A percentile compares a stretch with the other conserved stretches of the same genome.
These are phyloP conservation scores for Eupithecia subfuscata DNA, from an alignment of 2,888 invertebrate genomes.

Conservation along the genomic window DNA sequence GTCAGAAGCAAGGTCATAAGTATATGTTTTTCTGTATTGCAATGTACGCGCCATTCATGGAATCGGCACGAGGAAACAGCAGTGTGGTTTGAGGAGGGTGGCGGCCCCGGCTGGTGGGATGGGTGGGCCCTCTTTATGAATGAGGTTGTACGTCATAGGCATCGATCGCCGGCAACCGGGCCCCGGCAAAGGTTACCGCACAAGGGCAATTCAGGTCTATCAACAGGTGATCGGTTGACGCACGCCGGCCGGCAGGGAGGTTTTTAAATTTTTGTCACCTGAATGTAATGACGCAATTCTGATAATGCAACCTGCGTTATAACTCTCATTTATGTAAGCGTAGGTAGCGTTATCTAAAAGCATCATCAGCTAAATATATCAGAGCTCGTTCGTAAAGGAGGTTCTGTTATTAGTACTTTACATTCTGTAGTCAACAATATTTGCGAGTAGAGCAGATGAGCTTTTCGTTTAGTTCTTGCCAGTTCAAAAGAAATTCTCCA, in stretches of 20 bases:
- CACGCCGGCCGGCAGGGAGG: slow-evolving; percentile 50
- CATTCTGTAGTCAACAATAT: background rate
- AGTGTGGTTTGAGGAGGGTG: slow-evolving; percentile 56
- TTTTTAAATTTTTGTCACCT: slow-evolving; percentile 65
- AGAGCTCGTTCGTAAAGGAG: slow-evolving; percentile 6
- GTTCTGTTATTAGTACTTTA: background rate
- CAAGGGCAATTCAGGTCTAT: slow-evolving; percentile 71
- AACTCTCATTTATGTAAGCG: slow-evolving; percentile 35
- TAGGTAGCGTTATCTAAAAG: slow-evolving; percentile 38
- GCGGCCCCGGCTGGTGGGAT: slow-evolving; percentile 41
- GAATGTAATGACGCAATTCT: slow-evolving; percentile 61
- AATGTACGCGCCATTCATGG: slow-evolving; percentile 74
- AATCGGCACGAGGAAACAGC: slow-evolving; percentile 49
- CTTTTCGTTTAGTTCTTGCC: background rate
- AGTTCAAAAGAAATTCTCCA: background rate
- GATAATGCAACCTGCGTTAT: slow-evolving; percentile 37
- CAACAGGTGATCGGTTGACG: slow-evolving; percentile 79
- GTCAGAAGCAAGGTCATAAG: slow-evolving; percentile 21
- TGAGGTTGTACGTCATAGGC: slow-evolving; percentile 80
- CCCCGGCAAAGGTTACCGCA: slow-evolving; percentile 69
- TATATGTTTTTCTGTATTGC: slow-evolving; percentile 35
- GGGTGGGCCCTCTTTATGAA: slow-evolving; percentile 76
- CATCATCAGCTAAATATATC: slow-evolving; percentile 28
- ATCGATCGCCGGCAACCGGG: slow-evolving; percentile 68
- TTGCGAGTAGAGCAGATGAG: background rate